Base-by-base conservation (phyloP, 92 coral and sea anemone species). In the Porites evermanni region DNA sequence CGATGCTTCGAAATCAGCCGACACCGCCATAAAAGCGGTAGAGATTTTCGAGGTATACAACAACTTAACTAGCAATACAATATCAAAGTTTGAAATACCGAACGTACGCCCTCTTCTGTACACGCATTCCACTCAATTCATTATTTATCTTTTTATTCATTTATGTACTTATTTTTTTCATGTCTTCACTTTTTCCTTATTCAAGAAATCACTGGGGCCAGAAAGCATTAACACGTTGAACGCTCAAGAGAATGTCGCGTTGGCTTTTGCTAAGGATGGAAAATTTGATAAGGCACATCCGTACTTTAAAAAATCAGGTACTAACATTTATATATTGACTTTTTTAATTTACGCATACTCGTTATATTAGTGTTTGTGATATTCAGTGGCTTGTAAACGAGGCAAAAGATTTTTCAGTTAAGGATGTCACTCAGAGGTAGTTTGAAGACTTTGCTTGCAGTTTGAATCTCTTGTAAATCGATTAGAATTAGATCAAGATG, bases 251-350 rank as follows among this genome's bases (percentile, higher is more conserved):
- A 96, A 96, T 85, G 83, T 84, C 10, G 98, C 98, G 10, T 14
- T 92, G 1, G 98, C 90, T 24, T 79, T 91, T 56, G 86, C 92
- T 6, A 61, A 12, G 17, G 80, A 84, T 60, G 79, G 74, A 52
- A 88, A 84, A 56, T 81, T 72, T n/a, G 91, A 78, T 53, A 91
- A 92, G 72, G 98, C 98, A 7, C 98, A 96, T 82, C 93, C 94
- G 2, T 96, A 88, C 69, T 94, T 96, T 66, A 92, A 96, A 77
- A 94, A 84, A 92, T 86, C 98, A 71, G 98, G 98, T 94, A 51
- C 18, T 38, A 16, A 21, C 21, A 66, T 67, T 51, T 65, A 51
- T 14, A 26, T 11, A 6, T 26, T 2, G 8, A 8, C 66, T 63
- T 8, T 63, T 13, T 4, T 38, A 38, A 38, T 38, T 38, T 38